Percentiles rank a stretch among this genome's conserved stretches.
phyloP scores from a whole-genome alignment of 2,797 vertebrate species.

The Alosa sapidissima region DNA sequence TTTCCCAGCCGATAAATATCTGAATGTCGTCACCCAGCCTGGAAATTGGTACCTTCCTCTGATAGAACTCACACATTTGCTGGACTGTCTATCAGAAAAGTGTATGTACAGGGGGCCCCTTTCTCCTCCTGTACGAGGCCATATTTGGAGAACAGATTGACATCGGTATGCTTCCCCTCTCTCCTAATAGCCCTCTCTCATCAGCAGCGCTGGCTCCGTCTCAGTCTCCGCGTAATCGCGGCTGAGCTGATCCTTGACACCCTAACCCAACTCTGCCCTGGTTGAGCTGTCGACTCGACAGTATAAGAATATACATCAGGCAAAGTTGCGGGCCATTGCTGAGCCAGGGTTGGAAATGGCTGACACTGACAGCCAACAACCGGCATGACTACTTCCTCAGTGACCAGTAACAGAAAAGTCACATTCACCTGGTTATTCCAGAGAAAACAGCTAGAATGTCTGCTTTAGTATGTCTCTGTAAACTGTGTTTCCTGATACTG shows the following conservation, averaged over 20 bases:
- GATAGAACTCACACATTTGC: not conserved
- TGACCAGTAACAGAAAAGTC: not conserved
- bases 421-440: not conserved
- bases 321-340: not conserved
- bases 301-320: not conserved
- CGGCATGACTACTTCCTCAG: not conserved
- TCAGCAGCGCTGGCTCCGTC: not conserved
- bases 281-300: not conserved
- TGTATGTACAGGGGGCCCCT: not conserved
- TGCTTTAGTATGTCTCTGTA: not conserved
- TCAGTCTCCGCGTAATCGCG: not conserved
- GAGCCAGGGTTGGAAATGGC: not conserved
- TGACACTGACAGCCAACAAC: not conserved
- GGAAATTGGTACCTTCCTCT: not conserved
- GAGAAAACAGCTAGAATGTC: not conserved
- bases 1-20: not conserved
- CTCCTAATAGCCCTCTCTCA: not conserved
- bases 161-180: not conserved
- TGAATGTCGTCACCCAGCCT: not conserved
- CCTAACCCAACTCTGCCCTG: not conserved
- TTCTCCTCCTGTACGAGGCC: not conserved
- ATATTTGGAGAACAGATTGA: conserved; percentile 9
- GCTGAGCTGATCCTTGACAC: not conserved
- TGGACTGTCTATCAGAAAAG: not conserved
- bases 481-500: not conserved